Base-by-base conservation (phyloP, 2,888 invertebrate species). In the Plusia festucae region DNA sequence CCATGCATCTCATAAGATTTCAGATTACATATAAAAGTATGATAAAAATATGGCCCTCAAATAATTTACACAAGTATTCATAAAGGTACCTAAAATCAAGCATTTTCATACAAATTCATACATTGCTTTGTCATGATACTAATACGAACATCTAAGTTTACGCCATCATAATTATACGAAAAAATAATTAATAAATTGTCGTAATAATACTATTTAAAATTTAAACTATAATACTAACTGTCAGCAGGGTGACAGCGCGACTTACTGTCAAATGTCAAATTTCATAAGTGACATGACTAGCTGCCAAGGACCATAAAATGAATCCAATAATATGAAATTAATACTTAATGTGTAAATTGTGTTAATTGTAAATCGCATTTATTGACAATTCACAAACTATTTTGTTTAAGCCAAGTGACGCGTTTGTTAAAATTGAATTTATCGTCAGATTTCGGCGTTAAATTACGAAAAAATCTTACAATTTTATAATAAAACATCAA, bases 71-170 rank as follows among this genome's bases (percentile, higher is more conserved):
- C 85, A 86, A 89, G 87, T 82, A 83, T 82, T 81, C 86, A 84
- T 84, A 84, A 84, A 82, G 80, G 83, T 85, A 40, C 40, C 40
- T 40, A 87, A 86, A 86, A 85, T 83, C 88, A 90, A 90, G 89
- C 90, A 88, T 87, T 85, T 83, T 83, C 90, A 84, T 85, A 85
- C 79, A 89, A 87, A 85, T 76, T 82, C 91, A 91, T 90, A 87
- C 90, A 89, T 85, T 88, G 89, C 90, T 91, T 93, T 94, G 94
- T 94, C 95, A 94, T 93, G 94, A 90, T 91, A 88, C 89, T 91
- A 89, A 87, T 88, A 89, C 86, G 91, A 93, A 93, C 92, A 92
- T 90, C 93, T 93, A 91, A 92, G 57, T 91, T 88, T 91, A 94
- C 93, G 94, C 94, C 94, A 94, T 94, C 95, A 93, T 94, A 93